phyloP scores from a whole-genome alignment of 2,888 invertebrate genomes.

The Strigamia maritima region DNA sequence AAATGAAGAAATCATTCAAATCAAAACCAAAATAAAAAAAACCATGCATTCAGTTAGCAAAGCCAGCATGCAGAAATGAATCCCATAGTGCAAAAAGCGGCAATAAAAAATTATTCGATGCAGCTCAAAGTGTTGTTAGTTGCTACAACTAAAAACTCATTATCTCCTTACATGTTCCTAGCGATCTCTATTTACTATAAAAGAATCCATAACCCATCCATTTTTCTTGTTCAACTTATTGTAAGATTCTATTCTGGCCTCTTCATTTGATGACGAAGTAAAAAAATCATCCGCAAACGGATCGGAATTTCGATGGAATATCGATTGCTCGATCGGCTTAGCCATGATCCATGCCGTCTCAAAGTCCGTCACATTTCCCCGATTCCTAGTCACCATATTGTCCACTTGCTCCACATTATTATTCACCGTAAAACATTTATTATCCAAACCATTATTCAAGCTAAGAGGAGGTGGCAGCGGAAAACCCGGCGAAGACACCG shows the following conservation, averaged over 20 bases:
- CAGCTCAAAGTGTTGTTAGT: neutral
- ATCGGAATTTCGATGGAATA: constrained; percentile 79
- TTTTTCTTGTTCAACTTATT: neutral
- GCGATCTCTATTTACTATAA: neutral
- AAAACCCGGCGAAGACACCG: neutral
- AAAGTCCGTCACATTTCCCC: neutral
- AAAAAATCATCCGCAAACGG: constrained; percentile 89
- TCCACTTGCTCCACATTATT: neutral
- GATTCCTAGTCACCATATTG: neutral
- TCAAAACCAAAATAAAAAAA: no score
- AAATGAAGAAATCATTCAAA: no score
- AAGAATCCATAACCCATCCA: neutral
- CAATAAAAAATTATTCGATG: neutral
- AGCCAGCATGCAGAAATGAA: neutral
- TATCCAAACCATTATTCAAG: neutral
- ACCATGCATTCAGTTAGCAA: neutral
- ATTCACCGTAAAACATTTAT: neutral
- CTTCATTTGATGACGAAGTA: constrained; percentile 39
- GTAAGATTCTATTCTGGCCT: neutral
- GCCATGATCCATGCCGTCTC: neutral
- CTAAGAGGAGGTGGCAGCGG: neutral
- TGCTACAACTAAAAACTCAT: neutral
- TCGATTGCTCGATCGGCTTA: constrained; percentile 49
- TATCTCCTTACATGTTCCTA: neutral
- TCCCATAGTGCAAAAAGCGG: neutral